Evolutionary conservation across 2,113 vertebrate species (phyloP).

Genomic region (Delphinus delphis): DNA sequence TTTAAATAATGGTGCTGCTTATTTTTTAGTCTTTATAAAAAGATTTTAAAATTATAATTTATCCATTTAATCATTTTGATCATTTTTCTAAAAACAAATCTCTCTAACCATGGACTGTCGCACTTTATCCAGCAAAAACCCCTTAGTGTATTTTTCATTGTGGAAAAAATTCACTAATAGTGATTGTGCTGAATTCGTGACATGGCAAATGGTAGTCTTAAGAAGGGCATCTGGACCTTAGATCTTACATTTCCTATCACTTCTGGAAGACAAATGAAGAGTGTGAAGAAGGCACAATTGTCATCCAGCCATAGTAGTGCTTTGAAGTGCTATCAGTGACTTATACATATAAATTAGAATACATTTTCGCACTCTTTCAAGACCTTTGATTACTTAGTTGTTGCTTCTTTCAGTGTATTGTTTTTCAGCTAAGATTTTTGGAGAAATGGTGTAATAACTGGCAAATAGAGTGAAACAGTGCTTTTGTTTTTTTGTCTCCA

Average conservation of each 20-base stretch:
- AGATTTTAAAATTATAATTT: not conserved
- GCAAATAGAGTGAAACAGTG: not conserved
- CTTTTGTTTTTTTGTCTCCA: not conserved
- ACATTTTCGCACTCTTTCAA: conserved; percentile 8
- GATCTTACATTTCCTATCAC: not conserved
- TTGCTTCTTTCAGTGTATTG: not conserved
- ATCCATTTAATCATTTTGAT: not conserved
- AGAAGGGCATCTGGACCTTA: not conserved
- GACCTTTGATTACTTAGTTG: not conserved
- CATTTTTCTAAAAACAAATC: not conserved
- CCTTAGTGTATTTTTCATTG: not conserved
- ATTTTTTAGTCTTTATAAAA: conserved; percentile 18
- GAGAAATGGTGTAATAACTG: not conserved
- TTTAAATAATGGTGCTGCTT: not conserved
- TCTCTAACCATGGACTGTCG: not conserved
- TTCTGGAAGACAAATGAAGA: not conserved
- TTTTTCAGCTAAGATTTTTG: conserved; percentile 42
- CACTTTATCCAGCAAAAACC: conserved; percentile 21
- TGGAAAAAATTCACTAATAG: not conserved
- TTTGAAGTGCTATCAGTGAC: not conserved
- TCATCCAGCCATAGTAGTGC: not conserved
- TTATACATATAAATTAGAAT: not conserved
- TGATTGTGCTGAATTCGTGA: not conserved
- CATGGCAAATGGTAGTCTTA: not conserved
- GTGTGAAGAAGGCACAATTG: not conserved